Base-by-base conservation (phyloP, 2,888 invertebrate genomes). In the Drosophila phalerata region DNA sequence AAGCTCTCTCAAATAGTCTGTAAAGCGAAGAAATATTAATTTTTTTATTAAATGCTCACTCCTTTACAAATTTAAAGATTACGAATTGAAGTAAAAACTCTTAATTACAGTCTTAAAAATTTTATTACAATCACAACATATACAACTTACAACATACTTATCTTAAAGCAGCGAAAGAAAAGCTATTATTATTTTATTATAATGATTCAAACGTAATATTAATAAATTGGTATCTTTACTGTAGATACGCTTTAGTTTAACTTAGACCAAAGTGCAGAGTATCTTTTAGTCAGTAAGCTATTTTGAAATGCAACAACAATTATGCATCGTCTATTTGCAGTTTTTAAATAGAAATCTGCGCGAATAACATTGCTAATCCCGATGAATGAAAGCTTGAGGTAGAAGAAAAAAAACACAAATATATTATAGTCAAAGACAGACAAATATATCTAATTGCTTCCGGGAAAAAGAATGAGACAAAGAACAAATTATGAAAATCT, bases 371-470 rank as follows among this genome's bases (percentile, higher is more conserved):
- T 38, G 57, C 63, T 47, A 60, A 78, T 65, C 60, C 60, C 49
- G 32, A 42, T 69, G 73, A 82, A 69, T 66, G 65, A 62, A 69
- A 67, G 45, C 65, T 10, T 43, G 38, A 63, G 57, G 40, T 53
- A 22, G 17, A 15, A n/a, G 3, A 19, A 69, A 19, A 69, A 53
- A 25, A 38, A 55, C 32, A 47, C 22, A 47, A 42, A 55, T 43
- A 67, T 49, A 19, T 60, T 32, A 38, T n/a, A n/a, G 28, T 28
- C 11, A 4, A 8, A 40, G 55, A n/a, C 42, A 55, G 32, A 55
- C 25, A 56, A 37, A 57, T 45, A 52, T 57, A 62, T 81, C 69
- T 87, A 87, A 82, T 85, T 85, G 72, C 77, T 88, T 82, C 88
- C 83, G 77, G 83, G 80, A 72, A 82, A 38, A n/a, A n/a, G 11